Evolutionary conservation across 2,888 invertebrate genomes (phyloP).

Genomic region (Rhagonycha lutea): DNA sequence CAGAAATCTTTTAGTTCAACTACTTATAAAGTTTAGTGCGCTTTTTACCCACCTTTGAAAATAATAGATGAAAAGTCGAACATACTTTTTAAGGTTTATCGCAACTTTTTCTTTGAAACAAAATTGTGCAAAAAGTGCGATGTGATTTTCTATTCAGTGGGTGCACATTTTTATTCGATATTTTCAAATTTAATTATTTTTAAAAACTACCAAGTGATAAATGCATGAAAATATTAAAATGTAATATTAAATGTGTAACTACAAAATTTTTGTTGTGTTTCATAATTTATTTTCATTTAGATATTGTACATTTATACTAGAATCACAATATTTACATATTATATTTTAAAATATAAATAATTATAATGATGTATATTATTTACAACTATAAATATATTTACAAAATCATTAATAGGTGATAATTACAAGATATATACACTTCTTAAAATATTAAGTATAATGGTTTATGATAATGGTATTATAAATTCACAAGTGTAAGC

Average conservation of each 20-base stretch:
- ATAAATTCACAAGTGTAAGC: not conserved
- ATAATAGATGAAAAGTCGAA: too few relatives aligned
- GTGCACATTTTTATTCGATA: too few relatives aligned
- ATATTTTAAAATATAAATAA: not conserved
- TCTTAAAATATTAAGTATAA: not conserved
- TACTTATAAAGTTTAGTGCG: too few relatives aligned
- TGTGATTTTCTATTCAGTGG: too few relatives aligned
- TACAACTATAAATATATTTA: not conserved
- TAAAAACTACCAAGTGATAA: too few relatives aligned
- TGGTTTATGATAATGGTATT: not conserved
- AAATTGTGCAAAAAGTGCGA: too few relatives aligned
- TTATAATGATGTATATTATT: not conserved
- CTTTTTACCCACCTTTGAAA: too few relatives aligned
- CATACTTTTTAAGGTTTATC: too few relatives aligned
- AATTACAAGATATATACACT: not conserved
- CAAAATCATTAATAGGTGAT: not conserved
- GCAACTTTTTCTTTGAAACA: too few relatives aligned
- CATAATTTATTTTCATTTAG: not conserved
- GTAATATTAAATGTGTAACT: not conserved
- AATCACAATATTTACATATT: not conserved
- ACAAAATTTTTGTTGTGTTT: not conserved
- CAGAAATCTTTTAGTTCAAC: too few relatives aligned
- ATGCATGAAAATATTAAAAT: too few relatives aligned
- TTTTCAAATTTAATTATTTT: too few relatives aligned
- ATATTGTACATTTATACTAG: not conserved